A percentile compares a stretch with the other conserved stretches of the same genome.
Evolutionary conservation across 2,797 vertebrate genomes (phyloP).

Genomic region (Danio jaintianensis): DNA sequence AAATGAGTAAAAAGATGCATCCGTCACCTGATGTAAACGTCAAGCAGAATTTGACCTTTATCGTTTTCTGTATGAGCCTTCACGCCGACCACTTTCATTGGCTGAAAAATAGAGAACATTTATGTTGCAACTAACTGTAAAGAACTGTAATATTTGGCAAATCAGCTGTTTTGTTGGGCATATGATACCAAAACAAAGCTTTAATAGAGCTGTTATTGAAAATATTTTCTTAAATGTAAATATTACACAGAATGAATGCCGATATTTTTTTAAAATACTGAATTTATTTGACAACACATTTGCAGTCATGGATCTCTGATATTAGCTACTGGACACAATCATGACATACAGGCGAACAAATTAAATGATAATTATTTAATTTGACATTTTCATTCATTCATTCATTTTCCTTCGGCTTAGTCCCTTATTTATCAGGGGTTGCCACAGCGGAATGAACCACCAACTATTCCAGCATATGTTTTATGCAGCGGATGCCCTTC

Average conservation of each 20-base stretch:
- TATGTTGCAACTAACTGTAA: too few relatives aligned
- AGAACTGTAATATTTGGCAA: not conserved
- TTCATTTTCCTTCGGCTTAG: too few relatives aligned
- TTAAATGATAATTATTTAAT: too few relatives aligned
- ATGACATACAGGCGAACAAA: not conserved
- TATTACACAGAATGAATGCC: too few relatives aligned
- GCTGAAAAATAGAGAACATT: conserved; percentile 70
- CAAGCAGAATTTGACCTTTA: conserved; percentile 89
- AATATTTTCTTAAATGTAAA: too few relatives aligned
- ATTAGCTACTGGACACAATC: not conserved
- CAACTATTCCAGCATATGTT: too few relatives aligned
- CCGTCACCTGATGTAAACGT: conserved; percentile 89
- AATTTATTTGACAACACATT: not conserved
- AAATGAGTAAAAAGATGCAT: not conserved
- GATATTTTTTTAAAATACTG: too few relatives aligned
- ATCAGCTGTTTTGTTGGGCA: not conserved
- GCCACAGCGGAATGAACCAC: too few relatives aligned
- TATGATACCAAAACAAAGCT: not conserved
- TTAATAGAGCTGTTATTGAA: not conserved
- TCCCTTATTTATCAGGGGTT: too few relatives aligned
- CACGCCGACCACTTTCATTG: conserved; percentile 90
- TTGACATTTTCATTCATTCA: not conserved
- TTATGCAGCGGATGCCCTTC: too few relatives aligned
- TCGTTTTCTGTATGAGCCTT: conserved; percentile 89
- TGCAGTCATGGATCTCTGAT: too few relatives aligned